phyloP scores from a whole-genome alignment of 1,140 invertebrate species.

The Coptotermes formosanus region DNA sequence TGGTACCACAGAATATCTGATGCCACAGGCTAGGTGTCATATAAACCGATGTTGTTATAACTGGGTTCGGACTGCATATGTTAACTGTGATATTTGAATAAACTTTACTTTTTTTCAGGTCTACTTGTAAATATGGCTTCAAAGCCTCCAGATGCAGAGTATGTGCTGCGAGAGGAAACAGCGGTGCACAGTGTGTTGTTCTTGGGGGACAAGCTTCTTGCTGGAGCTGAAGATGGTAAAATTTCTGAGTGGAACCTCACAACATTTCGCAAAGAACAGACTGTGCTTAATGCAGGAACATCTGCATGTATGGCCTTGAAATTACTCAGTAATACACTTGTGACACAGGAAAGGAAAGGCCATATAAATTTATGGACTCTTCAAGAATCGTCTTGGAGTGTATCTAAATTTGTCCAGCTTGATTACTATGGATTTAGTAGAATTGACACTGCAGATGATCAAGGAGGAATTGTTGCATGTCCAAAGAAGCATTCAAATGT shows the following conservation, averaged over 20 bases:
- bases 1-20: no score
- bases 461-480: conserved; percentile 60
- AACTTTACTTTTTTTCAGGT: no score
- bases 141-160: background rate
- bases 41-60: no score
- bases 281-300: conserved; percentile 53
- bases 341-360: conserved; percentile 69
- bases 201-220: conserved; percentile 40
- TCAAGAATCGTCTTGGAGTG: conserved; percentile 57
- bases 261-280: conserved; percentile 27
- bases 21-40: no score
- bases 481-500: conserved; percentile 63
- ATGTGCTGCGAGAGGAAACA: background rate
- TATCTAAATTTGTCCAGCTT: conserved; percentile 54
- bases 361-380: conserved; percentile 63
- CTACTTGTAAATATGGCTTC: background rate
- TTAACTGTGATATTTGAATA: no score
- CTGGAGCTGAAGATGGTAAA: conserved; percentile 64
- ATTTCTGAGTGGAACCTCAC: conserved; percentile 71
- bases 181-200: background rate
- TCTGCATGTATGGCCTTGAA: conserved; percentile 57
- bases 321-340: conserved; percentile 54
- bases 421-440: conserved; percentile 65
- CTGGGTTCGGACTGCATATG: no score
- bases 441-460: conserved; percentile 55